These are phyloP conservation scores for Lipophrys pholis DNA, from an alignment of 2,113 vertebrate species.

Conservation along the genomic window DNA sequence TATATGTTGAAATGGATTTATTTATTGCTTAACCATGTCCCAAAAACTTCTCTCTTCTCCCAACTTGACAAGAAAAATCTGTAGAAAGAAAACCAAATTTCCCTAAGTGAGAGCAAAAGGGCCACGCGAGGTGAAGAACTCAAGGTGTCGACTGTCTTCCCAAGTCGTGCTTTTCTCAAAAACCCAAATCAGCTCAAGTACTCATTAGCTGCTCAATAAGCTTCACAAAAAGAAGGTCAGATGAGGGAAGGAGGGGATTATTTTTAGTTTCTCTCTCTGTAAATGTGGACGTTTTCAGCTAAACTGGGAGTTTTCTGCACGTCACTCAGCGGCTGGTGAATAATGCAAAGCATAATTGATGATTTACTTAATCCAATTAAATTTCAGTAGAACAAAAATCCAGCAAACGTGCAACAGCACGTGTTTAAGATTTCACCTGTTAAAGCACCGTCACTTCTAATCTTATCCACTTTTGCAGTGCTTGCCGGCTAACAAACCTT, in stretches of 20 bases:
- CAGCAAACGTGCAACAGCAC: no score
- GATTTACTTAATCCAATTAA: neutral
- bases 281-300: neutral
- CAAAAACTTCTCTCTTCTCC: neutral
- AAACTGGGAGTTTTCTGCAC: neutral
- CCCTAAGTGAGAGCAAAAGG: neutral
- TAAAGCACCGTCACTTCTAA: neutral
- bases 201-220: constrained; percentile 48
- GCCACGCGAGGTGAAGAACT: constrained; percentile 15
- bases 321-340: neutral
- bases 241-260: neutral
- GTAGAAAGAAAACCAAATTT: neutral
- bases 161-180: constrained; percentile 34
- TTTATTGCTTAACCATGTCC: no score
- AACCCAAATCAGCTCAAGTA: constrained; percentile 47
- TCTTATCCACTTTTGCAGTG: neutral
- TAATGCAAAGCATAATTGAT: neutral
- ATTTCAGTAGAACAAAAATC: no score
- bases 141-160: neutral
- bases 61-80: constrained; percentile 7
- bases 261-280: neutral
- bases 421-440: no score
- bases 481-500: neutral
- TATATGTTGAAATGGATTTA: no score
- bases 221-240: constrained; percentile 34